phyloP scores from a whole-genome alignment of 2,113 vertebrate species.

The Nothoprocta pentlandii region DNA sequence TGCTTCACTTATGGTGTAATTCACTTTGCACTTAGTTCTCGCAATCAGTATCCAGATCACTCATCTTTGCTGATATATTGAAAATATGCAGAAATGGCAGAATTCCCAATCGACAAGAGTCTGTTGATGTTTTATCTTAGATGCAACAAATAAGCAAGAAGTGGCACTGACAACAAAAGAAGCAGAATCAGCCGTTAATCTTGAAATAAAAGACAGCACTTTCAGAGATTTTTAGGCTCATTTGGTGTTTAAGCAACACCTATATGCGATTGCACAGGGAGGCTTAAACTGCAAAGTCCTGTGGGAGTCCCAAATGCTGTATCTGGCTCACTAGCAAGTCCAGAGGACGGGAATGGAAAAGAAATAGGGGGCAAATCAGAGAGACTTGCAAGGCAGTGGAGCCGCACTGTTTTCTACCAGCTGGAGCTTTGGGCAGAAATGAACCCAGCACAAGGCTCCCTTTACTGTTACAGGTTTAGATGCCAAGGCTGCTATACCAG shows the following conservation, averaged over 20 bases:
- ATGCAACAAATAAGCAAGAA: slow-evolving; percentile 60
- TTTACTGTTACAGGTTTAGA: background rate
- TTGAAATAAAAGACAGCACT: background rate
- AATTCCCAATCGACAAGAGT: background rate
- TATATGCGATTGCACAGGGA: background rate
- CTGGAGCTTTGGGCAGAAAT: background rate
- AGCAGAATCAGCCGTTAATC: background rate
- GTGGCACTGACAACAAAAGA: background rate
- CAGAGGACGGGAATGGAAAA: background rate
- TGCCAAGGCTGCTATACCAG: background rate
- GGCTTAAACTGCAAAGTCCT: background rate
- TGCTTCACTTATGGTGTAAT: background rate
- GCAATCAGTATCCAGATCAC: background rate
- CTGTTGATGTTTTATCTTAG: slow-evolving; percentile 10
- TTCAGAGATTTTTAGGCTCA: background rate
- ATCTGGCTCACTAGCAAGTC: background rate
- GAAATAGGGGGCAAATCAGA: background rate
- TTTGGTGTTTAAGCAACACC: background rate
- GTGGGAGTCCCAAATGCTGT: background rate
- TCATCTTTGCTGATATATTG: background rate
- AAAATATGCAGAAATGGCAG: slow-evolving; percentile 23
- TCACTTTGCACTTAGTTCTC: background rate
- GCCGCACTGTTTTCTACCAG: background rate
- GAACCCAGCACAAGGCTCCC: background rate
- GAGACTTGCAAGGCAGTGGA: background rate